Percentiles rank a stretch among this genome's conserved stretches.
Evolutionary conservation across 2,888 invertebrate genomes (phyloP).

Genomic region (Troides aeacus): DNA sequence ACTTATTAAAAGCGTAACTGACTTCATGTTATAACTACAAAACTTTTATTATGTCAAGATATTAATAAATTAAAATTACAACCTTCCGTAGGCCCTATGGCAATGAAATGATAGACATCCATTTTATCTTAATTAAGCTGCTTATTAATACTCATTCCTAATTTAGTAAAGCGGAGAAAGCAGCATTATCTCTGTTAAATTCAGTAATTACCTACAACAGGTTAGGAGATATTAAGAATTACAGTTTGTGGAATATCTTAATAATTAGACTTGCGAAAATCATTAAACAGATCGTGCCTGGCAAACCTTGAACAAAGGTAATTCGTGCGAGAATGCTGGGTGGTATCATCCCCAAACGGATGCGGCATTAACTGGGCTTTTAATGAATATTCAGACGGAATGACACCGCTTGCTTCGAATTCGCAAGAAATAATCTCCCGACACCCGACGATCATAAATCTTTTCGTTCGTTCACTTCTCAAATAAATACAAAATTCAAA

Average conservation of each 20-base stretch:
- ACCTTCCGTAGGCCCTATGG: not conserved
- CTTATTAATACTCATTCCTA: too few relatives aligned
- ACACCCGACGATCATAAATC: constrained; percentile 56
- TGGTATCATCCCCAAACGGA: constrained; percentile 52
- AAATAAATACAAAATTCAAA: constrained; percentile 27
- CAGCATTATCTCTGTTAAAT: too few relatives aligned
- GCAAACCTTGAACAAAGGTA: constrained; percentile 30
- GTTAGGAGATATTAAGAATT: not conserved
- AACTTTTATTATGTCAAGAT: not conserved
- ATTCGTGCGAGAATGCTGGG: constrained; percentile 37
- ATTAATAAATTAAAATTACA: not conserved
- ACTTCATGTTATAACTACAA: not conserved
- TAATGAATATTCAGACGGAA: constrained; percentile 68
- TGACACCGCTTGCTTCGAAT: constrained; percentile 63
- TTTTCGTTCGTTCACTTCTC: constrained; percentile 37
- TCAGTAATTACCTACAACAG: not conserved
- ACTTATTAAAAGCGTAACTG: not conserved
- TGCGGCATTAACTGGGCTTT: constrained; percentile 52
- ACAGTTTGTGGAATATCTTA: not conserved
- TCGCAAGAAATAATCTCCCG: constrained; percentile 62
- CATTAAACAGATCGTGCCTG: constrained; percentile 44
- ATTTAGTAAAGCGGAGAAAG: too few relatives aligned
- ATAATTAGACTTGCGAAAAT: constrained; percentile 29
- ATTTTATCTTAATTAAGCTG: too few relatives aligned
- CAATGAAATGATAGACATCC: too few relatives aligned